A percentile compares a stretch with the other conserved stretches of the same genome.
Conservation (phyloP, 2,888 invertebrate genomes). For the Apotomis capreana region DNA sequence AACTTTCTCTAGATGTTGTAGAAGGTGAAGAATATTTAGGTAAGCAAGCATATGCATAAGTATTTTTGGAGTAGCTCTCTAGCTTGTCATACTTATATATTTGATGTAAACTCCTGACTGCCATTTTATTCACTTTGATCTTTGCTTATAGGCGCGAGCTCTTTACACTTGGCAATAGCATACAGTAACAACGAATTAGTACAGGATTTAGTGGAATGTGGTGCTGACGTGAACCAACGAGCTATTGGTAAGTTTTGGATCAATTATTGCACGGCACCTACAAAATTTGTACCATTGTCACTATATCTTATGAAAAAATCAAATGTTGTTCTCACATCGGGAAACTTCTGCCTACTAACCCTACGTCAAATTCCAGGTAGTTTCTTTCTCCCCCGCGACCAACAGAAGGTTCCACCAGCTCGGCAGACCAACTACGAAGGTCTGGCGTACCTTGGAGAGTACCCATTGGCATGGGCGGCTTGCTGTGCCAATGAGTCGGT, state of each 20-base stretch:
- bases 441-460: constrained; percentile 98
- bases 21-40: constrained; percentile 99
- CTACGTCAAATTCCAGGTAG: constrained; percentile 81
- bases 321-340: neutral
- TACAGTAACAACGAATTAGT: constrained; percentile 98
- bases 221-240: constrained; percentile 95
- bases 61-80: neutral
- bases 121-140: neutral
- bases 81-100: neutral
- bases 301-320: neutral
- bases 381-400: constrained; percentile 98
- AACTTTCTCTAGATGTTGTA: constrained; percentile 95
- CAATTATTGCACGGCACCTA: neutral
- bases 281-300: neutral
- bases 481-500: constrained; percentile 98
- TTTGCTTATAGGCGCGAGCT: constrained; percentile 89
- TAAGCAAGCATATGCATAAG: constrained; percentile 53
- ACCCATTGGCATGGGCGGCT: constrained; percentile 98
- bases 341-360: neutral
- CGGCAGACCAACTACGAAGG: constrained; percentile 97
- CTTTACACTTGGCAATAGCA: constrained; percentile 97
- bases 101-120: too few relatives aligned
- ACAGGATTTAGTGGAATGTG: constrained; percentile 95
- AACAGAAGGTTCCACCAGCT: constrained; percentile 90
- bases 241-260: constrained; percentile 88